Evolutionary conservation across 2,888 invertebrate genomes (phyloP), one percentile per base, ranked within the genome.

Genomic region (Cordilura impudica): DNA sequence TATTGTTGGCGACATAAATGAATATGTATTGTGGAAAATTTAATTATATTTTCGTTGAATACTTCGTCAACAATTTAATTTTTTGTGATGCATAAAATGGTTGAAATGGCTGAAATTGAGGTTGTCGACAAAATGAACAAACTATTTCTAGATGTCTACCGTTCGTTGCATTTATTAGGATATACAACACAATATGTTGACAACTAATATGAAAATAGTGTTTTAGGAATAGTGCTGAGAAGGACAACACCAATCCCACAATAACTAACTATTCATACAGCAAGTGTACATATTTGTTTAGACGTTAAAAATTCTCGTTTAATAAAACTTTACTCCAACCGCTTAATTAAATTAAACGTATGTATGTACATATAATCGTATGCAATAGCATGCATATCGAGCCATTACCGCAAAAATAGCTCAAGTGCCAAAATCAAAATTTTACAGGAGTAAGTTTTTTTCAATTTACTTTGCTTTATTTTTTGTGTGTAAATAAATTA

Each of bases 201-300:
- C 18, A 61, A 47, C 29, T 61, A 29, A 47, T 45, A 47, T 29
- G 18, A 61, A 23, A 29, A 61, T 12, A 54, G 29, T 54, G 12
- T 45, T 61, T 16, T 47, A 29, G 16, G 26, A 61, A n/a, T 45
- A 45, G 26, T 47, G n/a, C 26, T 61, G 61, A 61, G 26, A 47
- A 31, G 18, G 19, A 45, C 29, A 61, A n/a, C 47, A n/a, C n/a
- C n/a, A 29, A 47, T 3, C 6, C 18, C 19, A 29, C 29, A 61
- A n/a, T 18, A 18, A 29, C n/a, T 19, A 23, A 45, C 21, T 14
- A 14, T n/a, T 14, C n/a, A n/a, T n/a, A n/a, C n/a, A n/a, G n/a
- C n/a, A n/a, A n/a, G n/a, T n/a, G n/a, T n/a, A n/a, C n/a, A n/a
- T n/a, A n/a, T n/a, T n/a, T n/a, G n/a, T n/a, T n/a, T n/a, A n/a